These are phyloP conservation scores for Oedothorax gibbosus DNA, from an alignment of 1,140 invertebrate species.

Conservation along the genomic window DNA sequence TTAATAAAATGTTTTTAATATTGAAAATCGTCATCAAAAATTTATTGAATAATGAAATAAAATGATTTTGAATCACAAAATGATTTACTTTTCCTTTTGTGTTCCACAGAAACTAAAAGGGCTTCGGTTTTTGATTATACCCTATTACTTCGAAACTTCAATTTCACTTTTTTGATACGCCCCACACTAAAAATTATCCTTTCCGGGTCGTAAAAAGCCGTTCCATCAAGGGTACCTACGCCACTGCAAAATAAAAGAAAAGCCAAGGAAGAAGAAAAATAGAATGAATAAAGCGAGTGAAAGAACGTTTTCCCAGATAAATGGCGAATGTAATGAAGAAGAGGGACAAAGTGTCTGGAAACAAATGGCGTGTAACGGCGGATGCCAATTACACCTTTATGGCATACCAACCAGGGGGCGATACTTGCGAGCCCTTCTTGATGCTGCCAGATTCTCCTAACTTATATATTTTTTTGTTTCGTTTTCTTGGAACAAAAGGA, in stretches of 20 bases:
- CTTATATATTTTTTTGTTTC: constrained; percentile 13
- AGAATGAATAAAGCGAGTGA: background rate
- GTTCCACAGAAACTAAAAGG: too few relatives aligned
- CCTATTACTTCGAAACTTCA: too few relatives aligned
- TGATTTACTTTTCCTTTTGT: too few relatives aligned
- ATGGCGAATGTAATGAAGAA: constrained; percentile 59
- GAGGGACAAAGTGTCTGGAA: constrained; percentile 49
- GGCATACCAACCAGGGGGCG: constrained; percentile 48
- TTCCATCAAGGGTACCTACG: constrained; percentile 3
- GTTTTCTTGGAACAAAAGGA: constrained; percentile 9
- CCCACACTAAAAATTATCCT: constrained; percentile 30
- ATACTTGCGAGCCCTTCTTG: constrained; percentile 28
- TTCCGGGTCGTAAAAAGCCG: constrained; percentile 7
- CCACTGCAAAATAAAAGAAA: constrained; percentile 16
- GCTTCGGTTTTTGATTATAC: too few relatives aligned
- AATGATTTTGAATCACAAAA: too few relatives aligned
- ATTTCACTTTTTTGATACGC: too few relatives aligned
- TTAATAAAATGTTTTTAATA: too few relatives aligned
- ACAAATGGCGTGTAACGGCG: constrained; percentile 57
- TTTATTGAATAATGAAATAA: too few relatives aligned
- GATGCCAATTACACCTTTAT: constrained; percentile 61
- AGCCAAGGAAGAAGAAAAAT: background rate
- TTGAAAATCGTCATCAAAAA: too few relatives aligned
- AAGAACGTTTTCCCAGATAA: constrained; percentile 43
- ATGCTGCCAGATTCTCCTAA: constrained; percentile 9